Evolutionary conservation across 2,797 vertebrate species (phyloP).

Genomic region (Myoxocephalus aenaeus): DNA sequence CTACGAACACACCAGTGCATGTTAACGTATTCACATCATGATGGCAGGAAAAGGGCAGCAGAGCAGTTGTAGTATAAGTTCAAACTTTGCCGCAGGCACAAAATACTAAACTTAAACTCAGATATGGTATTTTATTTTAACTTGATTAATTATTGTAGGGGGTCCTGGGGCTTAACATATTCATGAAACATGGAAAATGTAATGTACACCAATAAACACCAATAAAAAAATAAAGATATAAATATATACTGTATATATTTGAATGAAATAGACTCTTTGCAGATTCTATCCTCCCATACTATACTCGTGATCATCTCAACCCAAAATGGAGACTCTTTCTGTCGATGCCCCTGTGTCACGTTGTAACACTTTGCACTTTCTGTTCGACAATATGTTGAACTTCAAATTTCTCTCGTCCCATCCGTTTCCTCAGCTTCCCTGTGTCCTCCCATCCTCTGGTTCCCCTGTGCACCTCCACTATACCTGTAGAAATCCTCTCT

Average conservation of each 20-base stretch:
- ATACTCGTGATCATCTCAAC: too few relatives aligned
- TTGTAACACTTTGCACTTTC: too few relatives aligned
- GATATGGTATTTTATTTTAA: conserved; percentile 33
- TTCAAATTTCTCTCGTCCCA: too few relatives aligned
- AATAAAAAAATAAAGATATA: background rate
- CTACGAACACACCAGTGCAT: conserved; percentile 40
- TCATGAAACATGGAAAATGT: conserved; percentile 7
- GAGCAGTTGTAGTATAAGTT: conserved; percentile 45
- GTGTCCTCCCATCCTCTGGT: too few relatives aligned
- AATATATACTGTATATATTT: background rate
- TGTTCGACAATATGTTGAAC: too few relatives aligned
- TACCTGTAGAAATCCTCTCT: too few relatives aligned
- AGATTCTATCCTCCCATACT: background rate
- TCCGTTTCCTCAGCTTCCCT: too few relatives aligned
- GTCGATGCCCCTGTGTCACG: too few relatives aligned
- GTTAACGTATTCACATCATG: conserved; percentile 46
- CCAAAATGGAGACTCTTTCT: too few relatives aligned
- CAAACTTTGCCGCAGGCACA: conserved; percentile 40
- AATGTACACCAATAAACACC: background rate
- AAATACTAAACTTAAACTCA: conserved; percentile 40
- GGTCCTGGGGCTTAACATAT: conserved; percentile 14
- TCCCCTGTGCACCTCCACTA: too few relatives aligned
- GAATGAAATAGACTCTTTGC: conserved; percentile 2
- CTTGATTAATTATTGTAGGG: conserved; percentile 20
- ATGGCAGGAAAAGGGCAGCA: conserved; percentile 60